A percentile compares a stretch with the other conserved stretches of the same genome.
Evolutionary conservation across 2,797 vertebrate species (phyloP).

Genomic region (Hafferia zeledoni): DNA sequence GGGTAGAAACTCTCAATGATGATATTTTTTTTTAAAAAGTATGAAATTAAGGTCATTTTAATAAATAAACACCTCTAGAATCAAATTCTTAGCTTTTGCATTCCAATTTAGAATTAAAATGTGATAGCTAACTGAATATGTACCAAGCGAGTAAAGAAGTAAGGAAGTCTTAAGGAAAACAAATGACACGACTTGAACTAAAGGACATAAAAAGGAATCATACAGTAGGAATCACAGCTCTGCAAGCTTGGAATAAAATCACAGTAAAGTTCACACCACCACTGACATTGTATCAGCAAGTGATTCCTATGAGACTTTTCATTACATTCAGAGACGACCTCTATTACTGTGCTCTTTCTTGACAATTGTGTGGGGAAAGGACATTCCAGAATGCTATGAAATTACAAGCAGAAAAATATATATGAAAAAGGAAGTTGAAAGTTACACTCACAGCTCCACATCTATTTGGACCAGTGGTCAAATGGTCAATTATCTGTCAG

Average conservation of each 20-base stretch:
- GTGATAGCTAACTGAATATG: neutral
- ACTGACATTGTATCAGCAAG: neutral
- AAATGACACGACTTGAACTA: neutral
- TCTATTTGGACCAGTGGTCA: neutral
- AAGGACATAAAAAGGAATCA: neutral
- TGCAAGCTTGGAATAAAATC: conserved; percentile 4
- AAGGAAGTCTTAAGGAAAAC: neutral
- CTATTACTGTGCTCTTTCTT: conserved; percentile 40
- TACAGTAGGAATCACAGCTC: neutral
- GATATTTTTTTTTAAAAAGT: accelerated
- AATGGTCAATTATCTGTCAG: conserved; percentile 26
- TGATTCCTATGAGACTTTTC: conserved; percentile 33
- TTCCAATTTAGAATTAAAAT: neutral
- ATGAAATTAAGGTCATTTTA: neutral
- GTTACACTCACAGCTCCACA: neutral
- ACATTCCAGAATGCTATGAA: conserved; percentile 15
- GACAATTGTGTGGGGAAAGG: neutral
- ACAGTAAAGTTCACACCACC: neutral
- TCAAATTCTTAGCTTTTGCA: neutral
- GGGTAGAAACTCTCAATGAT: neutral
- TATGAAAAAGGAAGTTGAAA: neutral
- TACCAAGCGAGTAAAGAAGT: neutral
- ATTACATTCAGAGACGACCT: conserved; percentile 47
- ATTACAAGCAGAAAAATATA: neutral
- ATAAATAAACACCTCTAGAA: neutral